These are phyloP conservation scores for Sinocyclocheilus rhinocerous DNA, from an alignment of 2,113 vertebrate genomes.

Conservation along the genomic window DNA sequence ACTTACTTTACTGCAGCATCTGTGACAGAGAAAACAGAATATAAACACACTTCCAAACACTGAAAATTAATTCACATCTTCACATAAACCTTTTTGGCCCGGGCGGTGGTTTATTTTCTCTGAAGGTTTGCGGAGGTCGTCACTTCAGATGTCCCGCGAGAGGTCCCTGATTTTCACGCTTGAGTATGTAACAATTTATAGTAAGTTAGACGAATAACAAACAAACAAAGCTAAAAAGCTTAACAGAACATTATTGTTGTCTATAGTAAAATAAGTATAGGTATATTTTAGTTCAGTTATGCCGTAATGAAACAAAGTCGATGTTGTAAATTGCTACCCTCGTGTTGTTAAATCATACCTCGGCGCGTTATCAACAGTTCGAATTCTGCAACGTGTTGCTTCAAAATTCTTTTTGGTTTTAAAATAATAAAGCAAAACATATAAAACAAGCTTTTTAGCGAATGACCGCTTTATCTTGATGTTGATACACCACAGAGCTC, in stretches of 20 bases:
- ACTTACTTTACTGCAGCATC: conserved; percentile 46
- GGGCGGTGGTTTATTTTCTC: conserved; percentile 51
- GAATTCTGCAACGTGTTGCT: not conserved
- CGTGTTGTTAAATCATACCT: not conserved
- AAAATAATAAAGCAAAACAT: too few relatives aligned
- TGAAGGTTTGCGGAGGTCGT: conserved; percentile 47
- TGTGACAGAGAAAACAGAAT: conserved; percentile 39
- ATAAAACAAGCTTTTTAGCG: not conserved
- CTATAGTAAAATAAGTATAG: not conserved
- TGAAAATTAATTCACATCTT: conserved; percentile 59
- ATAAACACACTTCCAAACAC: conserved; percentile 63
- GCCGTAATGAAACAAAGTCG: too few relatives aligned
- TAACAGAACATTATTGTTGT: not conserved
- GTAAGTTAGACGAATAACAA: not conserved
- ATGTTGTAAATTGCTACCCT: too few relatives aligned
- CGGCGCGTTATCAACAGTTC: not conserved
- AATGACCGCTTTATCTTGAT: not conserved
- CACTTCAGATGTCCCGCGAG: conserved; percentile 7
- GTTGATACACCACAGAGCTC: not conserved
- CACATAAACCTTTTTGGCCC: conserved; percentile 55
- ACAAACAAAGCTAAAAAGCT: not conserved
- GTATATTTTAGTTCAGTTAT: too few relatives aligned
- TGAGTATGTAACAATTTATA: conserved; percentile 13
- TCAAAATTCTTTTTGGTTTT: not conserved
- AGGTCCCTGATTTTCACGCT: conserved; percentile 29